Evolutionary conservation across 2,888 invertebrate genomes (phyloP).

Genomic region (Thysanoteuthis rhombus): DNA sequence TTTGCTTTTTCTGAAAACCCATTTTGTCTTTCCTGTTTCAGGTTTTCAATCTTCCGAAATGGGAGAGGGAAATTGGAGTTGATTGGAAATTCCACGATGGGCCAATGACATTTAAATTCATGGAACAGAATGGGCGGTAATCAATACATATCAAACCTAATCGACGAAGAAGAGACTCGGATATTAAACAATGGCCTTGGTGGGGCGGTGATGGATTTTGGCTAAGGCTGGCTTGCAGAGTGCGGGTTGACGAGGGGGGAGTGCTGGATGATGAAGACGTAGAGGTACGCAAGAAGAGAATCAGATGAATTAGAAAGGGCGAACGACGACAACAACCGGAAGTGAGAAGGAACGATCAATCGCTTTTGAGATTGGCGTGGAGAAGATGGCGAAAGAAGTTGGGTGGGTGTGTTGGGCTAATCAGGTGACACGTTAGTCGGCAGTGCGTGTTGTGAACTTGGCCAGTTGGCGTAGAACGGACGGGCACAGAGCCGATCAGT

Average conservation of each 20-base stretch:
- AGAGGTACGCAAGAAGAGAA: neutral
- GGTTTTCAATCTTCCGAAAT: too few species aligned
- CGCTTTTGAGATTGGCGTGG: neutral
- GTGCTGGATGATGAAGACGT: neutral
- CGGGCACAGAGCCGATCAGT: neutral
- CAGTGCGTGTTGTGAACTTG: neutral
- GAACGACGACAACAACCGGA: neutral
- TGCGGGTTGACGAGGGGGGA: too few species aligned
- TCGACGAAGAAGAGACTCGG: neutral
- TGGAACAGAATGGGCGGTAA: neutral
- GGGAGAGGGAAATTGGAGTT: too few species aligned
- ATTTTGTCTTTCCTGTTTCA: too few species aligned
- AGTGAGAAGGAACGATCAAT: neutral
- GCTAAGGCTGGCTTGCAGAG: too few species aligned
- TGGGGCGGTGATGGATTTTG: neutral
- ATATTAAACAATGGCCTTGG: neutral
- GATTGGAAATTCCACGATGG: neutral
- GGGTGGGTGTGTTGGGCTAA: neutral
- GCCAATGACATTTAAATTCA: neutral
- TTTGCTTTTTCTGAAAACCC: too few species aligned
- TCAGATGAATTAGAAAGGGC: neutral
- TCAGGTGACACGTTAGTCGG: neutral
- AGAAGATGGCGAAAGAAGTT: too few species aligned
- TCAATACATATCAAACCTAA: neutral
- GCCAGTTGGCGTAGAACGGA: neutral